Conservation (phyloP, 2,888 invertebrate genomes). For the Agriotes lineatus region DNA sequence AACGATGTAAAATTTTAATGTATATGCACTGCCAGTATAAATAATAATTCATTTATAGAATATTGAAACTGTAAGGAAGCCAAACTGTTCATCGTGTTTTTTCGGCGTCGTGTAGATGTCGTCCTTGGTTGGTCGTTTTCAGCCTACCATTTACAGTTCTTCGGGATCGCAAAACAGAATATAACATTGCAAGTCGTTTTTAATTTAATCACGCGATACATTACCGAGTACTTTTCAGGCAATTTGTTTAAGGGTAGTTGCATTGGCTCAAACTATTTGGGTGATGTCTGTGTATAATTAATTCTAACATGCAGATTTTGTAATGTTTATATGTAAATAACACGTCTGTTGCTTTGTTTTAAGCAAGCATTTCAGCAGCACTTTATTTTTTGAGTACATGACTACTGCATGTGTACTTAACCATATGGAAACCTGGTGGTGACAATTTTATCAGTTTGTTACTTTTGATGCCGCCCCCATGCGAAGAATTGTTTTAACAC, state of each 20-base stretch:
- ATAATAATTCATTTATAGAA: constrained; percentile 7
- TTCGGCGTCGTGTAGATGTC: neutral
- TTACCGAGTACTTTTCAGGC: neutral
- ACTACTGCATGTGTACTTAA: neutral
- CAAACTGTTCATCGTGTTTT: constrained; percentile 2
- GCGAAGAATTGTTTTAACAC: too few relatives aligned
- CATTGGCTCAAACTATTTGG: constrained; percentile 57
- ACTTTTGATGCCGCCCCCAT: too few relatives aligned
- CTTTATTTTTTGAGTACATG: neutral
- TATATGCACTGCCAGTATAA: constrained; percentile 30
- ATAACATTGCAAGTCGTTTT: constrained; percentile 56
- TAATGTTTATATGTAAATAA: constrained; percentile 59
- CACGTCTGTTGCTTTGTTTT: constrained; percentile 54
- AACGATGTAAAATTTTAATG: constrained; percentile 28
- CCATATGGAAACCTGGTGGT: constrained; percentile 4
- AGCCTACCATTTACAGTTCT: neutral
- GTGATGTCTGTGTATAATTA: constrained; percentile 52
- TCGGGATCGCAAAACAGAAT: neutral
- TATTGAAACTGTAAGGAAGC: constrained; percentile 1
- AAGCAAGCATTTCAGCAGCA: constrained; percentile 11
- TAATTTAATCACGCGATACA: neutral
- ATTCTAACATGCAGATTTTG: constrained; percentile 54
- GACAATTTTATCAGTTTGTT: neutral
- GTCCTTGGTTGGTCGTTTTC: neutral
- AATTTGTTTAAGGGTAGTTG: constrained; percentile 35